Conservation (phyloP, 2,888 invertebrate genomes). For the Xestia sexstrigata region DNA sequence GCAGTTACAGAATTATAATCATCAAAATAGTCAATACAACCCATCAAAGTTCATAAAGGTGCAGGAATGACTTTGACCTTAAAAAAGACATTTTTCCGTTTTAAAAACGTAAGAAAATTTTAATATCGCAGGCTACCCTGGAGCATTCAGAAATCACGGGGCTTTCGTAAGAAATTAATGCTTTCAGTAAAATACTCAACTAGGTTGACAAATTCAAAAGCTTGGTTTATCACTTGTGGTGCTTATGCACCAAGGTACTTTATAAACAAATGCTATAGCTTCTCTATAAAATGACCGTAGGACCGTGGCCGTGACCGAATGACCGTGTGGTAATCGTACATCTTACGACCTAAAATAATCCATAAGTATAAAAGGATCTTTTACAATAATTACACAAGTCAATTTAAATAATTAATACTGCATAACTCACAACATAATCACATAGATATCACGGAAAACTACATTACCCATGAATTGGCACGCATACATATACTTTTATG, state of each 20-base stretch:
- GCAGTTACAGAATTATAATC: no score
- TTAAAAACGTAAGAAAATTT: no score
- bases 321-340: not conserved
- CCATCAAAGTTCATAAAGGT: no score
- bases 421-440: conserved; percentile 63
- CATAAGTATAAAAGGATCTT: conserved; percentile 49
- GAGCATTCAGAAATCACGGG: not conserved
- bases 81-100: no score
- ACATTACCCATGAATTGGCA: conserved; percentile 54
- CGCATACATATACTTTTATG: conserved; percentile 27
- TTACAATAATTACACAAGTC: conserved; percentile 24
- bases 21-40: no score
- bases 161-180: not conserved
- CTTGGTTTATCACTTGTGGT: conserved; percentile 20
- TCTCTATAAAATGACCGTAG: not conserved
- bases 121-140: no score
- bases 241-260: not conserved
- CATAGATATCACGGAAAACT: conserved; percentile 41
- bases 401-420: conserved; percentile 61
- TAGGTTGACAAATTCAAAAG: conserved; percentile 16
- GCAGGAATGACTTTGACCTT: no score
- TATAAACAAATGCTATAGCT: conserved; percentile 10
- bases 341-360: conserved; percentile 43
- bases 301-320: no score
- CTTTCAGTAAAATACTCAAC: conserved; percentile 4